These are phyloP conservation scores for Temnothorax nylanderi DNA, from an alignment of 1,140 invertebrate genomes.

Conservation along the genomic window DNA sequence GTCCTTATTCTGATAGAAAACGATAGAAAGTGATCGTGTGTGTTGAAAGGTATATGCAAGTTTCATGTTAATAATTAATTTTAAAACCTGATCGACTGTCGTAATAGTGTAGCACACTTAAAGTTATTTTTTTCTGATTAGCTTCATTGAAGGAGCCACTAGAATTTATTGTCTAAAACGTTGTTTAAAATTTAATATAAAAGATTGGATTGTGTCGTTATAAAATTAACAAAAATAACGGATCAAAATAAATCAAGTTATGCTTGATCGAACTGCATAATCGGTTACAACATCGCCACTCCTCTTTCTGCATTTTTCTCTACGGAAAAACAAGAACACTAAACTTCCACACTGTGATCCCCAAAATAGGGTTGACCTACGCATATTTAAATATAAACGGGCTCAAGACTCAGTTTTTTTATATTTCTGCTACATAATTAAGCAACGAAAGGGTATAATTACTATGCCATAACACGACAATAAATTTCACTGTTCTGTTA, in stretches of 20 bases:
- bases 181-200: not conserved
- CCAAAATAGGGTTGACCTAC: not conserved
- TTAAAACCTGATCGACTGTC: not conserved
- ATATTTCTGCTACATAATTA: constrained; percentile 12
- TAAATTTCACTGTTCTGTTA: constrained; percentile 1
- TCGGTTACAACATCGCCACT: not conserved
- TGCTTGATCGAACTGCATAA: not conserved
- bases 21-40: not conserved
- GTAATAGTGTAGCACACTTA: not conserved
- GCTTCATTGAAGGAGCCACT: not conserved
- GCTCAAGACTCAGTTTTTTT: not conserved
- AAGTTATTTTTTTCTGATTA: not conserved
- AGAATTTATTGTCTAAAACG: not conserved
- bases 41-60: not conserved
- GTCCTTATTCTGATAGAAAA: not conserved
- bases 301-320: not conserved
- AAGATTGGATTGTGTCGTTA: not conserved
- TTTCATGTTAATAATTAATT: not conserved
- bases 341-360: not conserved
- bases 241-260: not conserved
- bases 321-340: not conserved
- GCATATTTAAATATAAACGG: not conserved
- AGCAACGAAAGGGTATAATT: not conserved
- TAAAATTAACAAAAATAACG: not conserved
- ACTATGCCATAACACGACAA: not conserved